A percentile compares a stretch with the other conserved stretches of the same genome.
phyloP scores from a whole-genome alignment of 2,888 invertebrate genomes.

The Agrochola lota region DNA sequence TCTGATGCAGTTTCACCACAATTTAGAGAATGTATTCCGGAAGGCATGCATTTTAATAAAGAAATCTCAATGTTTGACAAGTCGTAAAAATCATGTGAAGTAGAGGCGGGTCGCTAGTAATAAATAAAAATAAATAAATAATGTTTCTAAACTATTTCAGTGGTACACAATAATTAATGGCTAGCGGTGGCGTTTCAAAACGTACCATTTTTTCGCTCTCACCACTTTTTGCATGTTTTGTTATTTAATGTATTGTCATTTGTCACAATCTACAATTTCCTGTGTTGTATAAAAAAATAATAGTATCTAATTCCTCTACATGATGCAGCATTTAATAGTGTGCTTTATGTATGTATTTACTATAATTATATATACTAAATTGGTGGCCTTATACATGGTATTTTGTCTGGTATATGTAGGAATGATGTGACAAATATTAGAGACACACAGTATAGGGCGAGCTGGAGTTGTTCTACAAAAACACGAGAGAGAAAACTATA shows the following conservation, averaged over 20 bases:
- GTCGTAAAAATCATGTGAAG: too few relatives aligned
- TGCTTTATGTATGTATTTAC: constrained; percentile 31
- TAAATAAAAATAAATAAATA: neutral
- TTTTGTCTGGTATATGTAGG: constrained; percentile 7
- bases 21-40: too few relatives aligned
- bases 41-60: too few relatives aligned
- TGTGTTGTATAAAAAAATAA: constrained; percentile 55
- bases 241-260: constrained; percentile 58
- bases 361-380: constrained; percentile 44
- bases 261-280: constrained; percentile 59
- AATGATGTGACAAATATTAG: constrained; percentile 18
- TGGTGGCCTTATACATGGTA: constrained; percentile 14
- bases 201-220: constrained; percentile 21
- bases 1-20: too few relatives aligned
- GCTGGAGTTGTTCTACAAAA: neutral
- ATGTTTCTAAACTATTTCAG: constrained; percentile 3
- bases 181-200: constrained; percentile 20
- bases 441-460: neutral
- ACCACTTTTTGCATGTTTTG: constrained; percentile 46
- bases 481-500: neutral
- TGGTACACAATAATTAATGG: neutral
- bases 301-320: constrained; percentile 49
- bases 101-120: neutral
- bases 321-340: constrained; percentile 50
- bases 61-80: too few relatives aligned